phyloP scores from a whole-genome alignment of 2,113 vertebrate species.

The Corvus cornix region DNA sequence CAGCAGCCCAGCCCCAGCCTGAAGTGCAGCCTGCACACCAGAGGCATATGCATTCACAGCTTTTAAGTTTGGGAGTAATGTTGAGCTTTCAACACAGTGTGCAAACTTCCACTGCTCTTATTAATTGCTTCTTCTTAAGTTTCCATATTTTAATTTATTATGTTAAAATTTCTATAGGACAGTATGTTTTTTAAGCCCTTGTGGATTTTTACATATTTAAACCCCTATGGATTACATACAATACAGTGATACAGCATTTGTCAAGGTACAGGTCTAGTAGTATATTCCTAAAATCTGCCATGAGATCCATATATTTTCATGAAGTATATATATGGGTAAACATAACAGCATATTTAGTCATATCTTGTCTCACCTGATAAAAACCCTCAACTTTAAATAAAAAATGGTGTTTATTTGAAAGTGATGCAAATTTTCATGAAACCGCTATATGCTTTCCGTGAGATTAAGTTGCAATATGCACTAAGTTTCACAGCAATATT shows the following conservation, averaged over 20 bases:
- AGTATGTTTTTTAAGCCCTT: neutral
- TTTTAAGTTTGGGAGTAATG: neutral
- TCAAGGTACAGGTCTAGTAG: neutral
- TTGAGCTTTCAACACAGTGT: neutral
- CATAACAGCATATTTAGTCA: neutral
- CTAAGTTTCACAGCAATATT: neutral
- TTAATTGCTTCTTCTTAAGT: conserved; percentile 1
- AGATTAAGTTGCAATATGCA: neutral
- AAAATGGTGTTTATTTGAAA: neutral
- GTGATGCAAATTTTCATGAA: neutral
- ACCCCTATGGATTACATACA: neutral
- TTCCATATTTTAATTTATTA: conserved; percentile 13
- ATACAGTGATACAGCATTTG: neutral
- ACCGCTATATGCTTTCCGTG: neutral
- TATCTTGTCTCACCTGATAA: neutral
- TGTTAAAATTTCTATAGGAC: neutral
- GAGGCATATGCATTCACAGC: neutral
- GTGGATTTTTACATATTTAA: neutral
- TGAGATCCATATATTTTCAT: neutral
- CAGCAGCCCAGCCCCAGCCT: neutral
- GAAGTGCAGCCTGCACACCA: neutral
- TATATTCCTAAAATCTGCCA: neutral
- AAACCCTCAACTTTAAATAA: neutral
- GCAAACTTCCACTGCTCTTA: conserved; percentile 21
- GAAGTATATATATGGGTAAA: neutral